A percentile compares a stretch with the other conserved stretches of the same genome.
These are phyloP conservation scores for Heliconius melpomene DNA, from an alignment of 1,140 invertebrate genomes.

Conservation along the genomic window DNA sequence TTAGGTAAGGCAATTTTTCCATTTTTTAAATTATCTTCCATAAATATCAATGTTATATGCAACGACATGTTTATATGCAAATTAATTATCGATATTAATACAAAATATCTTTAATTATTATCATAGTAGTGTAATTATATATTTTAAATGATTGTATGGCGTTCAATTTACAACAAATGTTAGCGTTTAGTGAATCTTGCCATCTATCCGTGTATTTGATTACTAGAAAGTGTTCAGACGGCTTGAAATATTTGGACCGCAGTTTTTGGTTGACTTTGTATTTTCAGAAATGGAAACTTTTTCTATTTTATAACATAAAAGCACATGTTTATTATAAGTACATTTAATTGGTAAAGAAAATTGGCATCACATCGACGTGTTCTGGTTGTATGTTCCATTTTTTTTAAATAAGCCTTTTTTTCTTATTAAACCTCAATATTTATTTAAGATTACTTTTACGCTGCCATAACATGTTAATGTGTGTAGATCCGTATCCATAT, in stretches of 20 bases:
- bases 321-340: neutral
- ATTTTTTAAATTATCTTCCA: conserved; percentile 32
- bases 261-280: neutral
- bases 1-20: conserved; percentile 35
- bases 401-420: neutral
- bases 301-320: too few relatives aligned
- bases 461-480: neutral
- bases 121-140: conserved; percentile 30
- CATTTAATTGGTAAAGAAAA: neutral
- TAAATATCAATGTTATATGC: conserved; percentile 30
- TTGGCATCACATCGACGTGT: neutral
- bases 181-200: conserved; percentile 79
- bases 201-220: conserved; percentile 52
- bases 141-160: conserved; percentile 24
- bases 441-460: neutral
- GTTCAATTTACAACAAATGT: conserved; percentile 55
- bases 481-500: neutral
- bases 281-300: neutral
- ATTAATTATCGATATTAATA: conserved; percentile 19
- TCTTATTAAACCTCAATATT: neutral
- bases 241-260: neutral
- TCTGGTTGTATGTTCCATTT: neutral
- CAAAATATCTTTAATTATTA: conserved; percentile 24
- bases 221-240: conserved; percentile 49
- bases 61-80: conserved; percentile 24